Evolutionary conservation across 2,888 invertebrate species (phyloP), one percentile per base, ranked within the genome.

Genomic region (Eugnorisma glareosa): DNA sequence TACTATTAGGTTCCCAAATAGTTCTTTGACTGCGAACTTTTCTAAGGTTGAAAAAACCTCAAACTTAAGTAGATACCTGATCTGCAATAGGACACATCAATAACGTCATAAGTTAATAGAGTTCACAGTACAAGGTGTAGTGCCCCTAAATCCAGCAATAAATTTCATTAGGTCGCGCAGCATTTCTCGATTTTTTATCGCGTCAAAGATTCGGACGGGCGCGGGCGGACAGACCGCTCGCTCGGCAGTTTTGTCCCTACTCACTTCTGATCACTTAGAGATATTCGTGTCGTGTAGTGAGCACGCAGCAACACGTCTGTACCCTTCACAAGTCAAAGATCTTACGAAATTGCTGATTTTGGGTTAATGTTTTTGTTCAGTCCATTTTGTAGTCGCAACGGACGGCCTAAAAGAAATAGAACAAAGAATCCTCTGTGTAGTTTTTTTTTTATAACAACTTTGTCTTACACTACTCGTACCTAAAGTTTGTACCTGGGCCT

Each of bases 221-320:
- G 11, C 57, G 57, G 51, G 45, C 35, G 11, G 79, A 69, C 82
- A 68, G 68, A 69, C 71, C 63, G 77, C 78, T 37, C 43, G 61
- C 74, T 78, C 75, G 3, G 77, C 83, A 81, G 66, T 67, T 76
- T 67, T 71, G 64, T 61, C 57, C 51, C 74, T 57, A n/a, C 74
- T 81, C 64, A 79, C 70, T 75, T 59, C 63, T 67, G 72, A 79
- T 77, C 72, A 59, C 71, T 73, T 43, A 21, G 43, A 76, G 64
- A 75, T 83, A 85, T 85, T 86, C 81, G 45, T 37, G 76, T 76
- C 83, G 57, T 81, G 83, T 79, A 76, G 51, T 73, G 86, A 68
- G 37, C 51, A 78, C 77, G 71, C 68, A 81, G 74, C 84, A 76
- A 73, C 84, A 79, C 84, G 86, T 78, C 43, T 72, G n/a, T 71